phyloP scores from a whole-genome alignment of 2,113 vertebrate species.

The Montifringilla adamsi region DNA sequence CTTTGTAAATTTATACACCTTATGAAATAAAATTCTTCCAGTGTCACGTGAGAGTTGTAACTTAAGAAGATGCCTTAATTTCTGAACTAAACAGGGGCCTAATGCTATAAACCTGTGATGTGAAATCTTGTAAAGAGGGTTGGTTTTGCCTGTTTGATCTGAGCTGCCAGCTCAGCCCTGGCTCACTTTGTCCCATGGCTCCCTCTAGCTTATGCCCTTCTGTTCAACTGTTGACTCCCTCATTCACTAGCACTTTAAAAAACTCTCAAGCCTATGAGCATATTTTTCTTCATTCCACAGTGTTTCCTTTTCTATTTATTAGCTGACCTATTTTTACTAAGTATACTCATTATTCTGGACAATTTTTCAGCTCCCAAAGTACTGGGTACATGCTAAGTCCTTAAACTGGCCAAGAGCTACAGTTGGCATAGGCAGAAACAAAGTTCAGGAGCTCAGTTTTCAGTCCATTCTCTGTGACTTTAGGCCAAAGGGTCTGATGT shows the following conservation, averaged over 20 bases:
- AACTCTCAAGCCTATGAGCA: not conserved
- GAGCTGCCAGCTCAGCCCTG: not conserved
- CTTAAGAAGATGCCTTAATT: not conserved
- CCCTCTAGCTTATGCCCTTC: not conserved
- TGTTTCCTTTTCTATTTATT: not conserved
- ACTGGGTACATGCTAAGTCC: not conserved
- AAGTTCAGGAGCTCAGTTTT: not conserved
- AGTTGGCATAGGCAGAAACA: not conserved
- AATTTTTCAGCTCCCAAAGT: not conserved
- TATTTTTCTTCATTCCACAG: not conserved
- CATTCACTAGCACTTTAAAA: not conserved
- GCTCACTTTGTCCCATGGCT: not conserved
- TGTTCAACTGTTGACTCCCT: not conserved
- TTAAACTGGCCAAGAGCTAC: not conserved
- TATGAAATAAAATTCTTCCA: not conserved
- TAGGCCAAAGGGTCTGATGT: not conserved
- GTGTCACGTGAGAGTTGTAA: not conserved
- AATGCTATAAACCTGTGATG: not conserved
- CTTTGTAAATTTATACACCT: not conserved
- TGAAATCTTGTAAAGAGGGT: not conserved
- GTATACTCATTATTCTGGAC: not conserved
- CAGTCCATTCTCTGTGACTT: not conserved
- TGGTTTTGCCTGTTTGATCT: not conserved
- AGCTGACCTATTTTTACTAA: conserved; percentile 8
- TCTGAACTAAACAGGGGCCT: not conserved